Evolutionary conservation across 2,113 vertebrate genomes (phyloP).

Genomic region (Tachuris rubrigastra): DNA sequence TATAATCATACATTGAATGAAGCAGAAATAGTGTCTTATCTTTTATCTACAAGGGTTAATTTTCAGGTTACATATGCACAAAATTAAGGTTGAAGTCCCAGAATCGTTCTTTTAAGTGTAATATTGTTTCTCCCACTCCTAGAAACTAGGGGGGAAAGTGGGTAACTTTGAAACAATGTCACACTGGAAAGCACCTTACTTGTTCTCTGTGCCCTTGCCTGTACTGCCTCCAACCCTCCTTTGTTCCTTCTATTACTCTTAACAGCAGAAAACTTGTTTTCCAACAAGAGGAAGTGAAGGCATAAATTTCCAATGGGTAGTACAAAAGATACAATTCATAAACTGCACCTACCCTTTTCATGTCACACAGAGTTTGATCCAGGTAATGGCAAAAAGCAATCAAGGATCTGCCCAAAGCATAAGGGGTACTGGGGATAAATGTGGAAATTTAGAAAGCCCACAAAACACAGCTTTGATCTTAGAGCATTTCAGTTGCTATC

Average conservation of each 20-base stretch:
- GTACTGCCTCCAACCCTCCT: fast-evolving
- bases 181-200: neutral
- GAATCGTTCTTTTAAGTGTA: neutral
- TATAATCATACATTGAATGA: neutral
- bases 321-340: neutral
- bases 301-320: neutral
- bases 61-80: neutral
- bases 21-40: neutral
- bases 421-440: fast-evolving
- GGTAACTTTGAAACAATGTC: neutral
- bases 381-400: neutral
- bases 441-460: neutral
- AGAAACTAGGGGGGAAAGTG: neutral
- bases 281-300: neutral
- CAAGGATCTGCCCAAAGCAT: neutral
- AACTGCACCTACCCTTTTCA: neutral
- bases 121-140: neutral
- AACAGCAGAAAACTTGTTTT: neutral
- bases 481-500: neutral
- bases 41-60: neutral
- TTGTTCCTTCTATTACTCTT: neutral
- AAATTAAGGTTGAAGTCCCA: neutral
- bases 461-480: neutral
- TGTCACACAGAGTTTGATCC: neutral
- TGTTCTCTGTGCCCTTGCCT: neutral